Evolutionary conservation across 2,113 vertebrate species (phyloP).

Genomic region (Columba janthina): DNA sequence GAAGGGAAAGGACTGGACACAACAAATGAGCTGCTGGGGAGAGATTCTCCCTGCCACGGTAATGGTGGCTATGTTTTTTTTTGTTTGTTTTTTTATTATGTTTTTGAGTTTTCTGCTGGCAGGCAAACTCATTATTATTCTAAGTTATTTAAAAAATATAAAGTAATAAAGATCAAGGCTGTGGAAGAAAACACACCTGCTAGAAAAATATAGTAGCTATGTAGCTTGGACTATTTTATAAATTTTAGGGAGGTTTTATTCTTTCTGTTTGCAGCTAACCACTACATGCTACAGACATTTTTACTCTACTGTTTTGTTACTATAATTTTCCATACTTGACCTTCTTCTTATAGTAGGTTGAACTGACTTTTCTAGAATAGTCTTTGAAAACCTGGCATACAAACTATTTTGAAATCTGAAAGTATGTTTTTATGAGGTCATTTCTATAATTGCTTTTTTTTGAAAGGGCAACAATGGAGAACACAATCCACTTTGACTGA

Average conservation of each 20-base stretch:
- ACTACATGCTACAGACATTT: constrained; percentile 9
- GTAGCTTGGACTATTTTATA: constrained; percentile 10
- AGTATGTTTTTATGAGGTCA: neutral
- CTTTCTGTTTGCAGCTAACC: constrained; percentile 49
- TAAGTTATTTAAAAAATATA: constrained; percentile 70
- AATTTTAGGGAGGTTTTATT: neutral
- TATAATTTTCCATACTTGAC: constrained; percentile 16
- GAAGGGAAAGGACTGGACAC: neutral
- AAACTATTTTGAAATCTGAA: neutral
- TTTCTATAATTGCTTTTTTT: neutral
- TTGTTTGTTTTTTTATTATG: constrained; percentile 10
- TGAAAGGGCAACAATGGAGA: neutral
- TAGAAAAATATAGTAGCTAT: constrained; percentile 36
- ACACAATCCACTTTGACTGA: neutral
- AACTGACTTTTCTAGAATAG: constrained; percentile 26
- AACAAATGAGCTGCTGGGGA: neutral
- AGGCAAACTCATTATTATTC: constrained; percentile 79
- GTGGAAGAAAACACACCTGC: constrained; percentile 58
- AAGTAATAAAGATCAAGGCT: constrained; percentile 61
- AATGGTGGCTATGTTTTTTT: neutral
- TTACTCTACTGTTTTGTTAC: neutral
- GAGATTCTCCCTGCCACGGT: neutral
- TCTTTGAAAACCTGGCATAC: neutral
- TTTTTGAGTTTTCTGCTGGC: constrained; percentile 88
- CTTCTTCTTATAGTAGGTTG: constrained; percentile 37